Evolutionary conservation across 2,113 vertebrate genomes (phyloP), one percentile per base, ranked within the genome.

Genomic region (Bombycilla garrulus): DNA sequence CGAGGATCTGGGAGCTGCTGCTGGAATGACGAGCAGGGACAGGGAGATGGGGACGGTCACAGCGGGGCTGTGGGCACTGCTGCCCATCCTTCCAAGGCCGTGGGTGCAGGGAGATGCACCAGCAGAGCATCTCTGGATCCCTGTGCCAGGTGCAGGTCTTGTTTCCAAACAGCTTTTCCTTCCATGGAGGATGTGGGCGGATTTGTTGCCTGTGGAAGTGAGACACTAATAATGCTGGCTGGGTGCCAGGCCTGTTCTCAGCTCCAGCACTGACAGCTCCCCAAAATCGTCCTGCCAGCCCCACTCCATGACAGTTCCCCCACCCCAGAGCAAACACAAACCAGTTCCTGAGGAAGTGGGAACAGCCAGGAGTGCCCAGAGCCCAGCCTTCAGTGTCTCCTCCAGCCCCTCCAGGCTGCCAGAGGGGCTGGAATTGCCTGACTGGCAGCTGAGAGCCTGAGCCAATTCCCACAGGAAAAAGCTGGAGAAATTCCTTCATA

Each of bases 131-230:
- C 77, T 76, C 79, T 36, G 76, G 13, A 28, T 83, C 71, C 11
- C 0, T 22, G 26, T 67, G 71, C 76, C 76, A 88, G 74, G 73
- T 87, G 78, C 33, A 65, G 76, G 4, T 42, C 54, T 57, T 62
- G 76, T 86, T 95, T 88, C 83, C 71, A 86, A 90, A 95, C 80
- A 91, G 23, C 6, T 83, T 86, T 88, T 78, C 77, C 81, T 83
- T 81, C 77, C 11, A 2, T 31, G 3, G 5, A 74, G 58, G 35
- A 29, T 0, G 89, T 88, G 90, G 90, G 90, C 0, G 73, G 94
- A 65, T 95, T 92, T 95, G 86, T 93, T 91, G 91, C 54, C 72
- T 48, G 86, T 51, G 7, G 57, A 77, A 92, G 50, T 0, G 31
- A 80, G 83, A 61, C 50, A 56, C 58, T 83, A 91, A 92, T 83